Percentiles rank a stretch among this genome's conserved stretches.
phyloP scores from a whole-genome alignment of 2,888 invertebrate genomes.

The Notodonta dromedarius region DNA sequence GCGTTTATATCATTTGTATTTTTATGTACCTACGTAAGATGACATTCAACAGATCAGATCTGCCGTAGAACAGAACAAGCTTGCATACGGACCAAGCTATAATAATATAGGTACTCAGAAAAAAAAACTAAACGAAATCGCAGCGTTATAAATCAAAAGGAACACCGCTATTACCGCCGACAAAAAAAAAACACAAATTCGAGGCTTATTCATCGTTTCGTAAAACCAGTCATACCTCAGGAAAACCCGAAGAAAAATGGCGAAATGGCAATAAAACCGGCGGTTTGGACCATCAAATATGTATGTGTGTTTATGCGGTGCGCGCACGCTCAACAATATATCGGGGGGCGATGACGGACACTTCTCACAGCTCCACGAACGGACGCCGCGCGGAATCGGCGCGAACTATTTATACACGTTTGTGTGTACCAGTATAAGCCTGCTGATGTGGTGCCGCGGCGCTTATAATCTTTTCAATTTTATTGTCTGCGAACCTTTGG shows the following conservation, averaged over 20 bases:
- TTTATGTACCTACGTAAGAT: too few relatives aligned
- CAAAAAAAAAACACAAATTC: slow-evolving; percentile 1
- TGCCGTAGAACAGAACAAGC: too few relatives aligned
- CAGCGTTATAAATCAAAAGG: not conserved
- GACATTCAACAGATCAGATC: too few relatives aligned
- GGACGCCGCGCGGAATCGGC: slow-evolving; percentile 22
- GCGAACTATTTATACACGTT: slow-evolving; percentile 60
- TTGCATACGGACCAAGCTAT: too few relatives aligned
- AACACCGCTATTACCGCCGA: not conserved
- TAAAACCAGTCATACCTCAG: slow-evolving; percentile 8
- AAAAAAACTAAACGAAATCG: not conserved
- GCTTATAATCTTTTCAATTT: slow-evolving; percentile 50
- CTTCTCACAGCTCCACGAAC: slow-evolving; percentile 47
- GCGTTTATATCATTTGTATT: too few relatives aligned
- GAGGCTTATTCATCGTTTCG: not conserved
- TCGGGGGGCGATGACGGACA: slow-evolving; percentile 62
- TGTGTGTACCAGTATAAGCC: slow-evolving; percentile 29
- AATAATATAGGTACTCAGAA: too few relatives aligned
- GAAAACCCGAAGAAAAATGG: slow-evolving; percentile 22
- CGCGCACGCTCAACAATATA: slow-evolving; percentile 54
- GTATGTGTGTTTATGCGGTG: slow-evolving; percentile 32
- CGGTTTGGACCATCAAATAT: slow-evolving; percentile 40
- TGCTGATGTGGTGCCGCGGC: slow-evolving; percentile 37
- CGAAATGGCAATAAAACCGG: slow-evolving; percentile 42
- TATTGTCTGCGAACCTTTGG: slow-evolving; percentile 22